Evolutionary conservation across 2,113 vertebrate species (phyloP).

Genomic region (Apteryx owenii): DNA sequence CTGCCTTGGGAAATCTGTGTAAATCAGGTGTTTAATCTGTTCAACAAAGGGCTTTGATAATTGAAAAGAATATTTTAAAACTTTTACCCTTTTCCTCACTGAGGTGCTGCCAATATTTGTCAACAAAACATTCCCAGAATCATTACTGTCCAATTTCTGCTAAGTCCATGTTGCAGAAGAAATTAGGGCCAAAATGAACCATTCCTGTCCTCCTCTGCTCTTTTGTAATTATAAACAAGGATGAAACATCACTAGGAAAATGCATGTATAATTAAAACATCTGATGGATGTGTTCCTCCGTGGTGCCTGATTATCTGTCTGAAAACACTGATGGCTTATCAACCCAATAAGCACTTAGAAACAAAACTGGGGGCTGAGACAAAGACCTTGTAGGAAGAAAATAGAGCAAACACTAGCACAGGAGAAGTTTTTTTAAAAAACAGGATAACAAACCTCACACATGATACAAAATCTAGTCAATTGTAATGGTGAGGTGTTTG

Average conservation of each 20-base stretch:
- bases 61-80: neutral
- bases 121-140: neutral
- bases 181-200: neutral
- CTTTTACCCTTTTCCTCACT: neutral
- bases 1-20: neutral
- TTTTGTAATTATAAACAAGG: neutral
- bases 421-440: neutral
- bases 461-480: neutral
- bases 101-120: neutral
- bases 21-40: neutral
- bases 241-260: neutral
- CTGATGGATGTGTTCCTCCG: neutral
- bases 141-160: neutral
- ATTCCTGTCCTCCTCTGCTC: neutral
- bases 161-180: neutral
- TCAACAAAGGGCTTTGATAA: neutral
- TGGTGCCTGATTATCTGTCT: neutral
- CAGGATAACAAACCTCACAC: neutral
- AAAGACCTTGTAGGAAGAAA: neutral
- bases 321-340: neutral
- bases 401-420: rapidly evolving
- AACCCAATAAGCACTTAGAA: neutral
- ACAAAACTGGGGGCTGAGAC: neutral
- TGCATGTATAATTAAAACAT: neutral
- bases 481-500: neutral